Evolutionary conservation across 2,888 invertebrate species (phyloP).

Genomic region (Amphipoea lucens): DNA sequence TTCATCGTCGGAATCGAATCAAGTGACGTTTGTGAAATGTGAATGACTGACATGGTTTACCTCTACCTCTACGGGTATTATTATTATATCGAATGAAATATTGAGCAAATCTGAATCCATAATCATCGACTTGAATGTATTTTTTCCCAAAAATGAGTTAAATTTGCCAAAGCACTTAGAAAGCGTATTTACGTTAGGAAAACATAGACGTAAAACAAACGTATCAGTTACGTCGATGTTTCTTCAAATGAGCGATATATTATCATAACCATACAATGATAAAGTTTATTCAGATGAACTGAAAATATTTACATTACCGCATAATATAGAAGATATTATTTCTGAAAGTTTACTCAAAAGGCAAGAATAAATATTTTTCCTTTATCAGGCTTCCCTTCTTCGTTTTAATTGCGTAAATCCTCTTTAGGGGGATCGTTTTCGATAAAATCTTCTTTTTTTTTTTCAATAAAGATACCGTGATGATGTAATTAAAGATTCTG

Average conservation of each 20-base stretch:
- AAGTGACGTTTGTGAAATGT: background rate
- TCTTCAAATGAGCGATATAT: background rate
- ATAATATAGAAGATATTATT: constrained; percentile 61
- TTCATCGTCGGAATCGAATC: background rate
- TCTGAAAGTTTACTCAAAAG: constrained; percentile 74
- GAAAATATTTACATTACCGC: constrained; percentile 50
- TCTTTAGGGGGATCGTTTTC: constrained; percentile 80
- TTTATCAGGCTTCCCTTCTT: constrained; percentile 74
- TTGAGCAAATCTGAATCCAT: background rate
- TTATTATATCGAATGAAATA: background rate
- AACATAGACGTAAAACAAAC: too few species aligned
- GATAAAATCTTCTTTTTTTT: constrained; percentile 79
- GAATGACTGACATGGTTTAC: background rate
- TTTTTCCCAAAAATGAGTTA: too few species aligned
- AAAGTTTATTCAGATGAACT: constrained; percentile 25
- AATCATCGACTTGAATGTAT: too few species aligned
- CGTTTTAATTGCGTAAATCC: constrained; percentile 87
- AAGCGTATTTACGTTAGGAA: too few species aligned
- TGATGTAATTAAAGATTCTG: constrained; percentile 78
- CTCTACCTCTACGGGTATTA: background rate
- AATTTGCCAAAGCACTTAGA: too few species aligned
- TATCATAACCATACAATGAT: background rate
- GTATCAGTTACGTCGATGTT: too few species aligned
- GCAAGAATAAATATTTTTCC: constrained; percentile 77
- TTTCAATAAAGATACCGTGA: constrained; percentile 72